Base-by-base conservation (phyloP, 1,140 invertebrate genomes). In the Diabrotica virgifera region DNA sequence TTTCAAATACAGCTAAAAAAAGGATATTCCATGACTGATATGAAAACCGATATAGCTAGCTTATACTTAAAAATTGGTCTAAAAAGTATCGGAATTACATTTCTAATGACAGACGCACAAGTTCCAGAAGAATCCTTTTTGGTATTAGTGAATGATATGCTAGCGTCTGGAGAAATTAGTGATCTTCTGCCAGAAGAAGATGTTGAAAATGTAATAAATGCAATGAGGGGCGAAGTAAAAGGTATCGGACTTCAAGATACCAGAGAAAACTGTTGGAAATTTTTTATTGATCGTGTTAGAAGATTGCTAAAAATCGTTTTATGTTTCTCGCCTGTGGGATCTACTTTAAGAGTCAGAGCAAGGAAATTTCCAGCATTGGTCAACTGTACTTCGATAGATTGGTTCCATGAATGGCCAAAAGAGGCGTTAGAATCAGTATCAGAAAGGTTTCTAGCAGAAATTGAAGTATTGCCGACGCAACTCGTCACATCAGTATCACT, bases 401-500 rank as follows among this genome's bases (percentile, higher is more conserved):
- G 95, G 95, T 97, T 97, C 79, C 94, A 97, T 77, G 92, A 95
- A 81, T 98, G 96, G 95, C 95, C 96, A 0, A 85, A 89, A 77
- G 89, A 95, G 73, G 96, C 96, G 6, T 79, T 98, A 58, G 85
- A 92, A 71, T 96, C 93, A 58, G 96, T 98, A 0, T 95, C 94
- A 36, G 83, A 84, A 62, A 84, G 89, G 64, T 97, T 97, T 78
- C 81, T 97, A 11, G 80, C 85, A 24, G 89, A 94, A 76, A 86
- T 94, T 6, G 83, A 88, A 58, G 84, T 87, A 13, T 74, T 95
- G 51, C 86, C 88, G 13, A 86, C 74, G 12, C 66, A 82, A 12
- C 76, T 91, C 1, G 81, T 85, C 5, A 80, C 85, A 7, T 82
- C 90, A 0, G 89, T 95, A 5, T 87, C 95, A 0, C 71, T 86